Evolutionary conservation across 1,140 invertebrate species (phyloP), one percentile per base, ranked within the genome.

Genomic region (Bombus sibiricus): DNA sequence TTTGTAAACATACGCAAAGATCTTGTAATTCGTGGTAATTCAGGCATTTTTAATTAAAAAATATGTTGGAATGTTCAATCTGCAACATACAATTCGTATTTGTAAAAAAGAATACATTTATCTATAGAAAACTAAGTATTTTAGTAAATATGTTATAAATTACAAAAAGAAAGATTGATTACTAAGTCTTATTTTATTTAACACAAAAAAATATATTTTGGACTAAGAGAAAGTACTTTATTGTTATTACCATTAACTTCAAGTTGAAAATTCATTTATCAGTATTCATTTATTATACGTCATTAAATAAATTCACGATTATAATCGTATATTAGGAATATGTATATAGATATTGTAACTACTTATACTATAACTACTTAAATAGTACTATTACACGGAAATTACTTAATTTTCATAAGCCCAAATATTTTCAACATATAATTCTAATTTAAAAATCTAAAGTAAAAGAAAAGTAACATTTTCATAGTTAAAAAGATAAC

Each of bases 21-120:
- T 25, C 92, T 92, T 41, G 94, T 93, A 25, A 95, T 86, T n/a
- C 93, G 91, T 53, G 93, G 93, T 79, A 92, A 86, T 83, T 93
- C 89, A 12, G 85, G 39, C 93, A 95, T 95, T 80, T 87, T 91
- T 64, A 32, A 62, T 41, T 59, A 34, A 43, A 10, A 34, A 78
- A 3, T 78, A 25, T 39, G n/a, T 53, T 34, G 34, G 0, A 8
- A 4, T 9, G 9, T 12, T 4, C 25, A 77, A 77, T 18, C 72
- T 88, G 18, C 47, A 32, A 75, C 22, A 83, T 2, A 74, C 28
- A 28, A 71, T 28, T 71, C 12, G 13, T 39, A 39, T 71, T 71
- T 39, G 9, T 32, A 25, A 71, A n/a, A 25, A 71, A 41, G 13
- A 28, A n/a, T 41, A 71, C 6, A 71, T 37, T 22, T 39, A 25